Conservation (phyloP, 2,113 vertebrate species). For the Oceanites oceanicus region DNA sequence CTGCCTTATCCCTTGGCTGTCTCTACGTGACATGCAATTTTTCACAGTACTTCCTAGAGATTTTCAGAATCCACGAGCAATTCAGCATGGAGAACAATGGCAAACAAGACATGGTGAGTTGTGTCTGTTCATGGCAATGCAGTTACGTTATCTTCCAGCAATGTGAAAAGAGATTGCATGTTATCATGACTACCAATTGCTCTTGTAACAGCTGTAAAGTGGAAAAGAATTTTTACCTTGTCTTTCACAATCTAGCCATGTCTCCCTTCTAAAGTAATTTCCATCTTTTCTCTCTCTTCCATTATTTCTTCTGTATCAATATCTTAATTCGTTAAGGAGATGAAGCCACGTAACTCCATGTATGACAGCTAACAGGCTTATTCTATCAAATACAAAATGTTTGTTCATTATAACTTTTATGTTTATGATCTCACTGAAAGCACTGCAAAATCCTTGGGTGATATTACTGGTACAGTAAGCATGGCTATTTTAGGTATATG, state of each 20-base stretch:
- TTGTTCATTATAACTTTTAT: not conserved
- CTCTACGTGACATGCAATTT: not conserved
- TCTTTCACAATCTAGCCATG: not conserved
- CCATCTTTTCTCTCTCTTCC: not conserved
- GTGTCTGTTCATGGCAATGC: not conserved
- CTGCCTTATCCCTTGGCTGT: conserved; percentile 42
- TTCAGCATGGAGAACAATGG: conserved; percentile 16
- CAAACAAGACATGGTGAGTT: not conserved
- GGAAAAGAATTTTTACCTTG: not conserved
- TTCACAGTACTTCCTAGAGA: not conserved
- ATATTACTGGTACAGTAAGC: not conserved
- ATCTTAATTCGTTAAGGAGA: not conserved
- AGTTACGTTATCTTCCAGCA: not conserved
- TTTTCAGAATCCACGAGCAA: conserved; percentile 20
- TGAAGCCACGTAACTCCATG: not conserved
- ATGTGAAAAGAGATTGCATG: not conserved
- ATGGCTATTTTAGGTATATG: conserved; percentile 32
- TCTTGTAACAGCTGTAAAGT: not conserved
- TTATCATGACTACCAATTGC: not conserved
- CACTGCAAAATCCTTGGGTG: not conserved
- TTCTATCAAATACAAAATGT: not conserved
- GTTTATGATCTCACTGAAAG: not conserved
- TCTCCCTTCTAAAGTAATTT: not conserved
- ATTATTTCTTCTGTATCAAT: not conserved
- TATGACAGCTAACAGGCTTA: not conserved